Percentiles rank a stretch among this genome's conserved stretches.
Conservation (phyloP, 1,140 invertebrate species). For the Philotrypesis tridentata region DNA sequence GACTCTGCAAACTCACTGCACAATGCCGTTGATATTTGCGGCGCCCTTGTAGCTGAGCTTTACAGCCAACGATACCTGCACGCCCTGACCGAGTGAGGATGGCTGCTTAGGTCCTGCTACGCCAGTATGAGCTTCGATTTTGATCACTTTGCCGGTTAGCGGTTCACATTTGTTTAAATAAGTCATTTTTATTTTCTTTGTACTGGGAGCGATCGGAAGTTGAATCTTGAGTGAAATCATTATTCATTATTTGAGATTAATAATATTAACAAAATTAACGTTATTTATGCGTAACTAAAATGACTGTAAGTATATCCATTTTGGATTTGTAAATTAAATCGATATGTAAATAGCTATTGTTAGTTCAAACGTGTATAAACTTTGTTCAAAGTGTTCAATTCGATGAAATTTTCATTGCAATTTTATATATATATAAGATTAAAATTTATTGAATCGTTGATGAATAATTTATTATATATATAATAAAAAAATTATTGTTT, state of each 20-base stretch:
- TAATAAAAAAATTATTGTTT: neutral
- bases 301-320: neutral
- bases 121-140: conserved; percentile 38
- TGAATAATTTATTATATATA: neutral
- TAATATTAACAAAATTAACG: neutral
- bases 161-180: neutral
- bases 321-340: neutral
- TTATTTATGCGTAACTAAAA: neutral
- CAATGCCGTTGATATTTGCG: conserved; percentile 66
- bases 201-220: neutral
- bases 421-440: neutral
- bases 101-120: conserved; percentile 14
- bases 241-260: neutral
- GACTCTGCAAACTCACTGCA: conserved; percentile 73
- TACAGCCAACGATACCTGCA: conserved; percentile 71
- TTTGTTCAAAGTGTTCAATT: neutral
- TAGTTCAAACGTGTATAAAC: neutral
- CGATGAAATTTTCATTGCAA: neutral
- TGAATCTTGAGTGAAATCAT: neutral
- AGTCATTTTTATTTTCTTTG: neutral
- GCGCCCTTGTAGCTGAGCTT: conserved; percentile 65
- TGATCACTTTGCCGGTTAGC: conserved; percentile 39
- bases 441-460: neutral
- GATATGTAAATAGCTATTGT: neutral
- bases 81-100: conserved; percentile 64